Base-by-base conservation (phyloP, 2,797 vertebrate genomes). In the Diplodus sargus region DNA sequence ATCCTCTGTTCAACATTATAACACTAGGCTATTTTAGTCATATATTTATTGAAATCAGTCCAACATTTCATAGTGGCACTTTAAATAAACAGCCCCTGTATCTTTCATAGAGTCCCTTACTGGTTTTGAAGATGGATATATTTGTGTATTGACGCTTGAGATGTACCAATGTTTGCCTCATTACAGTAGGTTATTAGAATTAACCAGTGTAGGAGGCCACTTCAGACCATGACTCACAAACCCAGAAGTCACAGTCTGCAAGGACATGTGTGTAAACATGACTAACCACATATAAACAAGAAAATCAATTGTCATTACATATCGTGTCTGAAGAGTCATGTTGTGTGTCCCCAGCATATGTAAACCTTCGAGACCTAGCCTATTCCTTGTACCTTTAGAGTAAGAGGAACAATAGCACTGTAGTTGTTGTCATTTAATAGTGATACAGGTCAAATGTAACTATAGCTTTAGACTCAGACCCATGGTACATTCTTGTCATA, bases 331-430 rank as follows among this genome's bases (percentile, higher is more conserved):
- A 51, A 49, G 6, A 58, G 69, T 74, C 60, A 60, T 60, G 20
- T 20, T 23, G 67, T 56, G 58, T 39, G 20, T 69, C 68, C 49
- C 25, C 72, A 61, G 67, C 57, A n/a, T 49, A 0, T 52, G 20
- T 54, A 3, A 57, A 28, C 3, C 18, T 5, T 28, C n/a, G 28
- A 62, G 4, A n/a, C 10, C 15, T 52, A 18, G 17, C 10, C 15
- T 52, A 18, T 13, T 25, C 34, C 20, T 78, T 20, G 17, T 54
- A 34, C 30, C 16, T 16, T 13, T 28, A 34, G 42, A 49, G 18
- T 48, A 5, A 6, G 28, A 14, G 9, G 18, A 8, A 5, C 23
- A 42, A 23, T 39, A n/a, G 13, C 30, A 2, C 34, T 14, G 4
- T 52, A 59, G 47, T 4, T 69, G 47, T 4, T 69, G 22, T 43